Evolutionary conservation across 2,888 invertebrate genomes (phyloP).

Genomic region (Teleiodes luculella): DNA sequence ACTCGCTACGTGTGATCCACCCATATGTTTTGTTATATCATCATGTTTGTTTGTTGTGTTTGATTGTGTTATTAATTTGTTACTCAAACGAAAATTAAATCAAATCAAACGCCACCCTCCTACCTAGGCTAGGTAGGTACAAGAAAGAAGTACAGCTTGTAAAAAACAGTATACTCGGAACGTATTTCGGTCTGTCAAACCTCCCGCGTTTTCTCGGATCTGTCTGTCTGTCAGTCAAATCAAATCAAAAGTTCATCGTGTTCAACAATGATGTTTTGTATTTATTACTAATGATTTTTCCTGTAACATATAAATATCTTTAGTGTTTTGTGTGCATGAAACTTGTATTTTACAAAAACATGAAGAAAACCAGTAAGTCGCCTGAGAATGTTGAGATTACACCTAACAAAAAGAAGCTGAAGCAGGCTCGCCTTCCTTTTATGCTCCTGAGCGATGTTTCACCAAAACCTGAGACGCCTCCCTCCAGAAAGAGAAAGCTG

Average conservation of each 20-base stretch:
- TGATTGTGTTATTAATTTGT: too few relatives aligned
- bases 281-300: constrained; percentile 26
- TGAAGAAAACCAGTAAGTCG: constrained; percentile 63
- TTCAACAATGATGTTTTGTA: constrained; percentile 34
- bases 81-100: too few relatives aligned
- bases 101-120: too few relatives aligned
- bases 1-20: too few relatives aligned
- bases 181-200: constrained; percentile 18
- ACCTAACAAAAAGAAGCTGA: constrained; percentile 77
- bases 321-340: constrained; percentile 22
- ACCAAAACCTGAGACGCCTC: constrained; percentile 42
- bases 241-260: constrained; percentile 51
- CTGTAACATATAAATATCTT: constrained; percentile 18
- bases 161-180: too few relatives aligned
- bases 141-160: too few relatives aligned
- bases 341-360: constrained; percentile 25
- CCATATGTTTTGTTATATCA: too few relatives aligned
- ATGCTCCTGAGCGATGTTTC: constrained; percentile 71
- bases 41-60: too few relatives aligned
- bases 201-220: constrained; percentile 57
- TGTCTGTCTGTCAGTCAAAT: too few relatives aligned
- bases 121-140: too few relatives aligned
- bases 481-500: constrained; percentile 66
- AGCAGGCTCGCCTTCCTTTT: constrained; percentile 81
- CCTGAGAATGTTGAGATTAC: constrained; percentile 57